A percentile compares a stretch with the other conserved stretches of the same genome.
Evolutionary conservation across 2,113 vertebrate species (phyloP).

Genomic region (Lepidothrix coronata): DNA sequence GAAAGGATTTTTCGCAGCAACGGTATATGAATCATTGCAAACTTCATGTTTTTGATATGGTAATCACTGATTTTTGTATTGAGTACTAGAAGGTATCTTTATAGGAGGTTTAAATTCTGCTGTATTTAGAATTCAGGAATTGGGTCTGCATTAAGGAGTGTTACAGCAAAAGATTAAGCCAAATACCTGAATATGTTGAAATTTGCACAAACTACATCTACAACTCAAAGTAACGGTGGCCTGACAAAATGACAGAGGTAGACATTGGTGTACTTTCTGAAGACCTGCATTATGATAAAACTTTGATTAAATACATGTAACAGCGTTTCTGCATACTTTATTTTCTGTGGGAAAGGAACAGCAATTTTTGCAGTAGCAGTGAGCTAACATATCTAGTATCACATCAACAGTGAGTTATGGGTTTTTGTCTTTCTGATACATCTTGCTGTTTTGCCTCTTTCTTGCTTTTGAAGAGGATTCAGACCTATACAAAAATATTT

Average conservation of each 20-base stretch:
- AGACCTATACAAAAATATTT: not conserved
- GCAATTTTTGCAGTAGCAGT: not conserved
- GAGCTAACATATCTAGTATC: not conserved
- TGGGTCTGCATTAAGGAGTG: not conserved
- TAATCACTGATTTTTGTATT: not conserved
- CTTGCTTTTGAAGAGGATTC: not conserved
- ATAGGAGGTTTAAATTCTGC: not conserved
- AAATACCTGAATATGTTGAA: not conserved
- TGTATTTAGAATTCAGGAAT: not conserved
- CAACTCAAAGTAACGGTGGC: not conserved
- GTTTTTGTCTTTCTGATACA: not conserved
- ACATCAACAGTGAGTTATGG: not conserved
- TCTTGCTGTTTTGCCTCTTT: not conserved
- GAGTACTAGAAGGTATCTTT: not conserved
- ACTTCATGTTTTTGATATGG: not conserved
- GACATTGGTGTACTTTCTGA: not conserved
- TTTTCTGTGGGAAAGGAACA: not conserved
- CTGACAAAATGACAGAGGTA: not conserved
- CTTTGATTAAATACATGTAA: not conserved
- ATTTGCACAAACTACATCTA: not conserved
- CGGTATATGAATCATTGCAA: not conserved
- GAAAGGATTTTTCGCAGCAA: not conserved
- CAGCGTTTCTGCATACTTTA: not conserved
- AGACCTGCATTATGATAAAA: not conserved
- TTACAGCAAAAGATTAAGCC: not conserved